Percentiles rank a stretch among this genome's conserved stretches.
Evolutionary conservation across 2,888 invertebrate genomes (phyloP).

Genomic region (Abrostola triplasia): DNA sequence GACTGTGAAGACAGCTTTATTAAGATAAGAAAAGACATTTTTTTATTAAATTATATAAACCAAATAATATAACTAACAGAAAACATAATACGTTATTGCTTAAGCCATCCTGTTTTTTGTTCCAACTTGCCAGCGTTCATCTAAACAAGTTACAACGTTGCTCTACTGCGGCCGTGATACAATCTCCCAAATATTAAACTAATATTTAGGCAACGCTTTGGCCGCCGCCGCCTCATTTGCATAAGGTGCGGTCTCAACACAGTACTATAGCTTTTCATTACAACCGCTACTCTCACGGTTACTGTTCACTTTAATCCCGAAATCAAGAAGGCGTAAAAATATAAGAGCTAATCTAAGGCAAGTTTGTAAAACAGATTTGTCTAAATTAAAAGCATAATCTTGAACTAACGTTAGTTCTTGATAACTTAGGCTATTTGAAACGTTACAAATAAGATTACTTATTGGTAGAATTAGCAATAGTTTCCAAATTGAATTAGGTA

Average conservation of each 20-base stretch:
- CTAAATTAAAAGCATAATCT: too few species aligned
- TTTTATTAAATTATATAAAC: background rate
- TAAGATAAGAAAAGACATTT: background rate
- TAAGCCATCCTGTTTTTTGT: too few species aligned
- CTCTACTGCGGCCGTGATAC: conserved; percentile 73
- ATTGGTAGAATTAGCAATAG: too few species aligned
- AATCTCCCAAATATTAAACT: conserved; percentile 87
- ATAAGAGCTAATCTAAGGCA: background rate
- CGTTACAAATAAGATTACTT: too few species aligned
- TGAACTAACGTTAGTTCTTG: too few species aligned
- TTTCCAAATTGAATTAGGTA: too few species aligned
- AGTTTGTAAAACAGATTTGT: background rate
- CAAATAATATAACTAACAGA: background rate
- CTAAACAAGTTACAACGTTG: conserved; percentile 68
- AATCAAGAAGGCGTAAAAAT: conserved; percentile 6
- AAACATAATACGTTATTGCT: background rate
- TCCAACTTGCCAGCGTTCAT: background rate
- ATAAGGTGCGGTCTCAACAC: conserved; percentile 79
- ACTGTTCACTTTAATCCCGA: conserved; percentile 11
- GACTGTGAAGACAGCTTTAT: too few species aligned
- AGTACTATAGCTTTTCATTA: conserved; percentile 36
- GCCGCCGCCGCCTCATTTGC: conserved; percentile 86
- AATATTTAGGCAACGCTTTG: conserved; percentile 89
- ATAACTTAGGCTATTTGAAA: too few species aligned
- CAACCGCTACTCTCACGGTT: conserved; percentile 28